phyloP scores from a whole-genome alignment of 1,140 invertebrate species.

The Stenopsyche tienmushanensis region DNA sequence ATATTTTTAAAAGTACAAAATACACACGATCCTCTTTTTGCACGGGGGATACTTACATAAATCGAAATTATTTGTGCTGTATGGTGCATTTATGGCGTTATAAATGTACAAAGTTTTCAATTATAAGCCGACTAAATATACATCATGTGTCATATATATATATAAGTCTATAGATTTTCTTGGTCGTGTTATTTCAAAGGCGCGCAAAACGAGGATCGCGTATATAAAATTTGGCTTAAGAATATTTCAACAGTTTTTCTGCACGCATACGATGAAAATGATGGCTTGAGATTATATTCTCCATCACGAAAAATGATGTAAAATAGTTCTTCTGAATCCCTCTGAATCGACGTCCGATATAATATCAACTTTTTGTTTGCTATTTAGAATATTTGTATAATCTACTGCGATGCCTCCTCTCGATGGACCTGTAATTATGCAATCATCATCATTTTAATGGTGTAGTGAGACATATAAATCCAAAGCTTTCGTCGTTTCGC shows the following conservation, averaged over 20 bases:
- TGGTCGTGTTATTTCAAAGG: too few species aligned
- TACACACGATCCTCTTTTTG: too few species aligned
- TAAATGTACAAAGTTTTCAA: too few species aligned
- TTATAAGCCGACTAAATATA: neutral
- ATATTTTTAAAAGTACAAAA: too few species aligned
- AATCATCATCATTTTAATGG: neutral
- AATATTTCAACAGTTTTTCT: neutral
- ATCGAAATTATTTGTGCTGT: too few species aligned
- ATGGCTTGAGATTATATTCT: neutral
- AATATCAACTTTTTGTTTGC: slow-evolving; percentile 41
- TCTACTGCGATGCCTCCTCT: slow-evolving; percentile 42
- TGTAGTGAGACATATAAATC: neutral
- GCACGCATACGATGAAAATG: neutral
- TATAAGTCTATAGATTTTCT: neutral
- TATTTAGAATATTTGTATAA: slow-evolving; percentile 36
- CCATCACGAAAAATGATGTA: slow-evolving; percentile 38
- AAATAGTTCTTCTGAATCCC: slow-evolving; percentile 39
- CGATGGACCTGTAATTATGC: slow-evolving; percentile 24
- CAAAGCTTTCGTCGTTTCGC: neutral
- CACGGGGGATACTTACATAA: too few species aligned
- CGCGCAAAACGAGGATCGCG: too few species aligned
- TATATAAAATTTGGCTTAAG: too few species aligned
- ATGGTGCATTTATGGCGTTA: too few species aligned
- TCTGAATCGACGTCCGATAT: slow-evolving; percentile 39
- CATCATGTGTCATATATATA: neutral